Conservation (phyloP, 2,113 vertebrate genomes). For the Drymodes brunneopygia region DNA sequence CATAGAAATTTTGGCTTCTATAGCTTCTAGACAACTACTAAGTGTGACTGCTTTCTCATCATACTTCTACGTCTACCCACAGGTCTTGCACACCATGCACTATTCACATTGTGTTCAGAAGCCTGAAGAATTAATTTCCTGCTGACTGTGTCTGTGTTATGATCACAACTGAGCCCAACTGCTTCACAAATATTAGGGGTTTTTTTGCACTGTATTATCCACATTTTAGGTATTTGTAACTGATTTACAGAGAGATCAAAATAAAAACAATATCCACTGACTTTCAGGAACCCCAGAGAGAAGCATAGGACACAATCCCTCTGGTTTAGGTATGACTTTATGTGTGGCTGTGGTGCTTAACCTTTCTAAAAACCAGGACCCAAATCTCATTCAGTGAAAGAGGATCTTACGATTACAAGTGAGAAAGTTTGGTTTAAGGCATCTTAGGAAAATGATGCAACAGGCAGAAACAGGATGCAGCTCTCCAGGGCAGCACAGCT, state of each 20-base stretch:
- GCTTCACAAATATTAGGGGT: not conserved
- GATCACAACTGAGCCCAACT: not conserved
- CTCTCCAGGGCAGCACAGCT: not conserved
- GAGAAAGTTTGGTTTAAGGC: not conserved
- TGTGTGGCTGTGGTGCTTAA: not conserved
- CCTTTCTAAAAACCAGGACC: not conserved
- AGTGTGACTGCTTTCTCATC: not conserved
- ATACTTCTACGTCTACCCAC: not conserved
- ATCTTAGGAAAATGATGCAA: not conserved
- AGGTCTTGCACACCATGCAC: not conserved
- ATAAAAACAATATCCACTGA: not conserved
- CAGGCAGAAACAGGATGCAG: not conserved
- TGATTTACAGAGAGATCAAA: not conserved
- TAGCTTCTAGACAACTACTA: not conserved
- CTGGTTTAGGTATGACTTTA: not conserved
- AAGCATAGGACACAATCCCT: fast-evolving
- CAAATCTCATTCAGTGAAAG: not conserved
- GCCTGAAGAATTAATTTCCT: not conserved
- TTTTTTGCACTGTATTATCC: not conserved
- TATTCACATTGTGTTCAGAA: not conserved
- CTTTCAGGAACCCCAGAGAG: not conserved
- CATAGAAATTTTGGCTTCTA: not conserved
- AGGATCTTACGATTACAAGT: not conserved
- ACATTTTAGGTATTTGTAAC: not conserved
- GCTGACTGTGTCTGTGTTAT: not conserved